Conservation (phyloP, 2,797 vertebrate species). For the Xiphophorus birchmanni region DNA sequence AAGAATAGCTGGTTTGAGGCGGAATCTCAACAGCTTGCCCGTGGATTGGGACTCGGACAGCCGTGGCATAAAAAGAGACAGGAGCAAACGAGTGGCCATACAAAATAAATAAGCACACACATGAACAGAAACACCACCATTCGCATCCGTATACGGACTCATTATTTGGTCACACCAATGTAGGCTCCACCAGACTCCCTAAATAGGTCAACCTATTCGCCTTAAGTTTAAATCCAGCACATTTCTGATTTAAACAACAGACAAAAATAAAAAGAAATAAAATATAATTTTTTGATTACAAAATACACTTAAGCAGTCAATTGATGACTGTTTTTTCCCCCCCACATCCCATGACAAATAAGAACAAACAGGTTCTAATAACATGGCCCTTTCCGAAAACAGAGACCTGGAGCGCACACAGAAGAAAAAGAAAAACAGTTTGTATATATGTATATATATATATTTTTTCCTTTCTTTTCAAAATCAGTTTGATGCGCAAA, state of each 20-base stretch:
- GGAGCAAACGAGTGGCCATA: slow-evolving; percentile 70
- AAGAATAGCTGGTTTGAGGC: slow-evolving; percentile 35
- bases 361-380: slow-evolving; percentile 48
- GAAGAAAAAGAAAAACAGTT: not conserved
- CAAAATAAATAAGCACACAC: slow-evolving; percentile 80
- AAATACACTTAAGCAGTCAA: slow-evolving; percentile 68
- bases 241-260: slow-evolving; percentile 54
- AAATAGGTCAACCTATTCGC: slow-evolving; percentile 43
- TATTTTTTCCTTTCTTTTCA: not conserved
- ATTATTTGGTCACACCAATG: slow-evolving; percentile 79
- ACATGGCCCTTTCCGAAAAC: slow-evolving; percentile 41
- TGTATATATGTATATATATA: not conserved
- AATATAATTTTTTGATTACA: slow-evolving; percentile 65
- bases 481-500: slow-evolving; percentile 36
- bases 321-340: slow-evolving; percentile 35
- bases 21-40: slow-evolving; percentile 36
- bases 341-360: not conserved
- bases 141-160: slow-evolving; percentile 60
- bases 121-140: slow-evolving; percentile 66
- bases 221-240: slow-evolving; percentile 18
- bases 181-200: slow-evolving; percentile 43
- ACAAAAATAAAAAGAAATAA: slow-evolving; percentile 46
- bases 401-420: slow-evolving; percentile 33
- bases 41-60: slow-evolving; percentile 43
- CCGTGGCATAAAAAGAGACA: slow-evolving; percentile 53